phyloP scores from a whole-genome alignment of 2,888 invertebrate species.

The Rhopalosiphum nymphaeae region DNA sequence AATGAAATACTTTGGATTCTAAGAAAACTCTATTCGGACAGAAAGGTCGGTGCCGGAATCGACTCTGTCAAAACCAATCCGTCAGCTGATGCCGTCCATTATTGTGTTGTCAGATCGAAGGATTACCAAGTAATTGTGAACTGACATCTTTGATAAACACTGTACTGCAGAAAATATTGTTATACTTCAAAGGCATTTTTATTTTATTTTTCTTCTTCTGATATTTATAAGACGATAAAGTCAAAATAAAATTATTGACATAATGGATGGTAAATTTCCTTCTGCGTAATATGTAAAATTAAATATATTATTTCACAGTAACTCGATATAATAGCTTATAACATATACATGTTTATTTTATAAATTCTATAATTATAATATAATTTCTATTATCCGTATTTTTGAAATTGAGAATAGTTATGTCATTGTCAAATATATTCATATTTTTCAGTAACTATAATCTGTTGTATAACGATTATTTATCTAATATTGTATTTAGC shows the following conservation, averaged over 20 bases:
- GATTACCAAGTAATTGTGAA: neutral
- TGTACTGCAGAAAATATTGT: neutral
- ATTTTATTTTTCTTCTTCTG: neutral
- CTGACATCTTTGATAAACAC: constrained; percentile 1
- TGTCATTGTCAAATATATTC: too few species aligned
- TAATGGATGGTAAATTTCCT: neutral
- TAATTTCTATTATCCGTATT: neutral
- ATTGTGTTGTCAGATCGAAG: neutral
- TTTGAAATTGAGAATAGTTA: neutral
- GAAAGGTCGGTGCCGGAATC: constrained; percentile 8
- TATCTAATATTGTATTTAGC: too few species aligned
- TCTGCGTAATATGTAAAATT: neutral
- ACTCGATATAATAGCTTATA: neutral
- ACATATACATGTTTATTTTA: neutral
- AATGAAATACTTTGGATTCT: neutral
- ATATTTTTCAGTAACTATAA: too few species aligned
- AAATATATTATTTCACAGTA: neutral
- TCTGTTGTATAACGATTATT: too few species aligned
- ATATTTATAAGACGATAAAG: neutral
- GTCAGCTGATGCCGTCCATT: neutral
- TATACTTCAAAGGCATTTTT: neutral
- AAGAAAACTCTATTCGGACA: neutral
- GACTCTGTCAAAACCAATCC: neutral
- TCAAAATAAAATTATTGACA: neutral
- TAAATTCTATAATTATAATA: neutral